Percentiles rank a stretch among this genome's conserved stretches.
Evolutionary conservation across 2,113 vertebrate species (phyloP).

Genomic region (Sylvilagus bachmani): DNA sequence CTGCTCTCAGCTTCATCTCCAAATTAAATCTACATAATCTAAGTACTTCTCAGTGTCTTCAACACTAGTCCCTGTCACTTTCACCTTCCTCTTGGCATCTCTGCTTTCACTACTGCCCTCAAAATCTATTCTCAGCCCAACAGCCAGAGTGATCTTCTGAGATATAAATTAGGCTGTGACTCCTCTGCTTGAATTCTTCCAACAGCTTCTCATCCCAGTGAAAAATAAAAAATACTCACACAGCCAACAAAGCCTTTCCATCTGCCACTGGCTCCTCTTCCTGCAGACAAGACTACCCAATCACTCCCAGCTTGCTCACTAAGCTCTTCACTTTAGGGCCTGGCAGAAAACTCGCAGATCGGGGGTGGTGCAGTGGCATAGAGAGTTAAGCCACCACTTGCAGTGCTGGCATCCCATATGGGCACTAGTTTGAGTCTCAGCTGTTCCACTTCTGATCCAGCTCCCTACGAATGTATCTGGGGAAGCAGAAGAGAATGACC

Average conservation of each 20-base stretch:
- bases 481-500: too few relatives aligned
- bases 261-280: neutral
- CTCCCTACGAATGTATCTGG: too few relatives aligned
- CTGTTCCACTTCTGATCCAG: too few relatives aligned
- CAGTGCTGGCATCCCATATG: too few relatives aligned
- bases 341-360: too few relatives aligned
- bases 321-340: neutral
- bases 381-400: too few relatives aligned
- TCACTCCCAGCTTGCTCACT: neutral
- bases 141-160: neutral
- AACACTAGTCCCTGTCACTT: neutral
- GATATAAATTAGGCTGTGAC: neutral
- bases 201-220: neutral
- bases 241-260: neutral
- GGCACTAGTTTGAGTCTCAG: too few relatives aligned
- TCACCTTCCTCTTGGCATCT: neutral
- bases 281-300: neutral
- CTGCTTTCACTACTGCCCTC: neutral
- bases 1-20: neutral
- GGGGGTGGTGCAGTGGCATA: too few relatives aligned
- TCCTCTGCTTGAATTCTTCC: neutral
- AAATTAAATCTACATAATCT: neutral
- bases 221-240: neutral
- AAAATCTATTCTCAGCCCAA: neutral
- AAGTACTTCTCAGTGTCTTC: neutral